Percentiles rank a stretch among this genome's conserved stretches.
These are phyloP conservation scores for Octopus sinensis DNA, from an alignment of 1,140 invertebrate species.

Conservation along the genomic window DNA sequence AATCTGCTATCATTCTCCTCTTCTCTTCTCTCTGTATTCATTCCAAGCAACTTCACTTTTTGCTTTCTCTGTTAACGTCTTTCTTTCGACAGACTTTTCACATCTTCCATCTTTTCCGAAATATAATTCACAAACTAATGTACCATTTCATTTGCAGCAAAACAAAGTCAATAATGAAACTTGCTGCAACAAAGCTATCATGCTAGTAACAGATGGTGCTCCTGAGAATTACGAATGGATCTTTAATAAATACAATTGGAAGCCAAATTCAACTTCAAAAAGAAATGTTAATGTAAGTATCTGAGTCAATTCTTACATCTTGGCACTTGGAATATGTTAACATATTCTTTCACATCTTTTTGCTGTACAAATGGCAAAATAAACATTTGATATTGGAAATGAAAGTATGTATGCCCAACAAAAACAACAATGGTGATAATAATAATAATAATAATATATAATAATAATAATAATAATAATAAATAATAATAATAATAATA, in stretches of 20 bases:
- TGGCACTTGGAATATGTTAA: too few species aligned
- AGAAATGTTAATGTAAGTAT: slow-evolving; percentile 9
- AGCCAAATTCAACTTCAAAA: slow-evolving; percentile 37
- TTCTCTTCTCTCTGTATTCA: not conserved
- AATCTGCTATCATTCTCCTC: not conserved
- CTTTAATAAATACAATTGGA: slow-evolving; percentile 81
- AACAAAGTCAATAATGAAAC: slow-evolving; percentile 16
- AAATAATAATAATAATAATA: too few species aligned
- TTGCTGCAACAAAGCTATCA: slow-evolving; percentile 96
- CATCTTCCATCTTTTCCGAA: not conserved
- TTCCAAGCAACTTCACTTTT: not conserved
- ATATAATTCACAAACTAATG: not conserved
- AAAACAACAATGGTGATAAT: too few species aligned
- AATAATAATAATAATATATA: too few species aligned
- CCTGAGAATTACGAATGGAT: slow-evolving; percentile 89
- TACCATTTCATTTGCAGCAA: not conserved
- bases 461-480: too few species aligned
- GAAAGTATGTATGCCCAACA: too few species aligned
- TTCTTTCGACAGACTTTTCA: not conserved
- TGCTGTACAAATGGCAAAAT: too few species aligned
- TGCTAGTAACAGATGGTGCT: slow-evolving; percentile 96
- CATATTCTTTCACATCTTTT: too few species aligned
- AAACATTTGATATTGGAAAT: too few species aligned
- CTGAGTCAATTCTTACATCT: not conserved
- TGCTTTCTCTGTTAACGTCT: not conserved